Evolutionary conservation across 2,797 vertebrate species (phyloP).

Genomic region (Premnoplex brunnescens): DNA sequence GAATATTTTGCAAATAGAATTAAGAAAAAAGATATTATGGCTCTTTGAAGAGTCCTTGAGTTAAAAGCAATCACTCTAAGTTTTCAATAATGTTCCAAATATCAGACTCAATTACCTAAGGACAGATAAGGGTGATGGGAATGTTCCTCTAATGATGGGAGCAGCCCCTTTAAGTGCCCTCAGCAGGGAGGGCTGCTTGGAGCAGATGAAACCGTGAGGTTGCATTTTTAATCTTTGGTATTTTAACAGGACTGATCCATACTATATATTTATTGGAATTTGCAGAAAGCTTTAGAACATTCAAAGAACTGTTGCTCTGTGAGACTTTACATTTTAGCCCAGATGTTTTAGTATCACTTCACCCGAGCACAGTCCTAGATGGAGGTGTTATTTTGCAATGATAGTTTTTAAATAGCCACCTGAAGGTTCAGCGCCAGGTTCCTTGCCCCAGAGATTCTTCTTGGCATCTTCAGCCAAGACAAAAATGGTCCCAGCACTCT

Average conservation of each 20-base stretch:
- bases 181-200: not conserved
- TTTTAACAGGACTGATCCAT: not conserved
- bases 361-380: not conserved
- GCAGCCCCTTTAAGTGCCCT: not conserved
- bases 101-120: not conserved
- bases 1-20: not conserved
- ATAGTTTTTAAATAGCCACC: not conserved
- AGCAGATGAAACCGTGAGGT: not conserved
- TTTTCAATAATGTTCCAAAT: not conserved
- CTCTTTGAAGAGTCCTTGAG: not conserved
- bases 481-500: not conserved
- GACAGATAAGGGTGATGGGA: not conserved
- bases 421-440: not conserved
- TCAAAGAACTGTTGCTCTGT: not conserved
- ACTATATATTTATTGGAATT: not conserved
- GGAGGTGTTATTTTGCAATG: not conserved
- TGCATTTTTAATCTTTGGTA: not conserved
- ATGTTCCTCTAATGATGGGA: not conserved
- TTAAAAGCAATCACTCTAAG: not conserved
- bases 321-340: not conserved
- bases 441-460: not conserved
- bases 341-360: not conserved
- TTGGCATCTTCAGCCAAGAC: not conserved
- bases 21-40: not conserved
- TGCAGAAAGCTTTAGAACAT: not conserved